phyloP scores from a whole-genome alignment of 2,888 invertebrate species.

The Patella caerulea region DNA sequence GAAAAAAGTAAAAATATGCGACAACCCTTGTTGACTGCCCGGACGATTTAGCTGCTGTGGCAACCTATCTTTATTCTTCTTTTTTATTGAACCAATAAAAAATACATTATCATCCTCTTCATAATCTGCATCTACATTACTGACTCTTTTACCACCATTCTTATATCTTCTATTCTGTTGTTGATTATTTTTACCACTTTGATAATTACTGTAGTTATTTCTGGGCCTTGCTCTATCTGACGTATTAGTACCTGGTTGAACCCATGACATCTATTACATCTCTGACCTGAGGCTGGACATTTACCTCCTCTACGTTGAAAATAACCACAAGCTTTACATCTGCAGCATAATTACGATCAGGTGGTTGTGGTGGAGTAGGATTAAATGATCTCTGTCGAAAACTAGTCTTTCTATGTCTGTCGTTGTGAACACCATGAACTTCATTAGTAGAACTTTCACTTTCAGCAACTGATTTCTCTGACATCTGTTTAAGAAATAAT shows the following conservation, averaged over 20 bases:
- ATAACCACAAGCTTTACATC: too few species aligned
- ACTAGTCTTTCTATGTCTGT: background rate
- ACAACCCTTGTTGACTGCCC: too few species aligned
- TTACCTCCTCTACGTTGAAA: too few species aligned
- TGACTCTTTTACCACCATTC: background rate
- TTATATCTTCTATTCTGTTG: slow-evolving; percentile 13
- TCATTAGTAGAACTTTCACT: background rate
- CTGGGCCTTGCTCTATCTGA: slow-evolving; percentile 16
- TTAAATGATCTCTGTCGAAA: background rate
- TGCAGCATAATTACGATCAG: background rate
- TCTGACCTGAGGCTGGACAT: too few species aligned
- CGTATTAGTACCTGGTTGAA: slow-evolving; percentile 4
- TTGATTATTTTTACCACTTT: slow-evolving; percentile 4
- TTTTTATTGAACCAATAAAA: background rate
- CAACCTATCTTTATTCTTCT: background rate
- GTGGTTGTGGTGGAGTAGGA: background rate
- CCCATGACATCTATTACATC: too few species aligned
- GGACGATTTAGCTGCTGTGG: too few species aligned
- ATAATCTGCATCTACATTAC: background rate
- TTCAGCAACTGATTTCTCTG: background rate
- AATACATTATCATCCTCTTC: background rate
- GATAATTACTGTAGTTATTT: background rate
- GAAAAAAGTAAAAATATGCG: too few species aligned
- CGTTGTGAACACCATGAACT: background rate
- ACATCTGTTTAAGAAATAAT: background rate